Conservation (phyloP, 2,888 invertebrate genomes). For the Amphipyra berbera region DNA sequence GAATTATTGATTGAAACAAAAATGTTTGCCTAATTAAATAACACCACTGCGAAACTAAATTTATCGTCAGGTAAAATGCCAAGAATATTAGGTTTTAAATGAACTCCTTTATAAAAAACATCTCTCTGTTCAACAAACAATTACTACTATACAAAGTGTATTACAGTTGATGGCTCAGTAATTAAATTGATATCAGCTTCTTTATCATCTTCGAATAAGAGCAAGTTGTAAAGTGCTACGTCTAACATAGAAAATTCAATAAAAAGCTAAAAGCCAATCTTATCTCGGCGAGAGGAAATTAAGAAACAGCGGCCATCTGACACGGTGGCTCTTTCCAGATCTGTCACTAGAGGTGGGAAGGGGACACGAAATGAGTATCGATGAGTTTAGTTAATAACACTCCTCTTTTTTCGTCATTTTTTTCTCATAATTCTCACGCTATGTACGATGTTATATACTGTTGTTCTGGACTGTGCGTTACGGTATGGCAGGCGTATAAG, state of each 20-base stretch:
- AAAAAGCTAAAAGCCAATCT: constrained; percentile 90
- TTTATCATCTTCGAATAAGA: constrained; percentile 60
- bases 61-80: too few relatives aligned
- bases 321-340: constrained; percentile 87
- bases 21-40: too few relatives aligned
- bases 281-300: constrained; percentile 89
- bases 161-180: constrained; percentile 39
- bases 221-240: constrained; percentile 82
- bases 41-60: too few relatives aligned
- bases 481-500: too few relatives aligned
- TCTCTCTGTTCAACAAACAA: constrained; percentile 11
- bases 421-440: neutral
- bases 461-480: too few relatives aligned
- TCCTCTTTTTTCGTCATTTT: too few relatives aligned
- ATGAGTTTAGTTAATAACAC: constrained; percentile 20
- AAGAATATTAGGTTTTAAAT: too few relatives aligned
- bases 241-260: constrained; percentile 89
- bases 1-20: too few relatives aligned
- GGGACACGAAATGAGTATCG: constrained; percentile 24
- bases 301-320: constrained; percentile 90
- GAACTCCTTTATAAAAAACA: neutral
- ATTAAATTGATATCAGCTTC: constrained; percentile 58
- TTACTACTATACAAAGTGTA: constrained; percentile 43
- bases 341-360: constrained; percentile 76
- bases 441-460: neutral